These are phyloP conservation scores for Poecilobothrus nobilitatus DNA, from an alignment of 2,888 invertebrate species.

Conservation along the genomic window DNA sequence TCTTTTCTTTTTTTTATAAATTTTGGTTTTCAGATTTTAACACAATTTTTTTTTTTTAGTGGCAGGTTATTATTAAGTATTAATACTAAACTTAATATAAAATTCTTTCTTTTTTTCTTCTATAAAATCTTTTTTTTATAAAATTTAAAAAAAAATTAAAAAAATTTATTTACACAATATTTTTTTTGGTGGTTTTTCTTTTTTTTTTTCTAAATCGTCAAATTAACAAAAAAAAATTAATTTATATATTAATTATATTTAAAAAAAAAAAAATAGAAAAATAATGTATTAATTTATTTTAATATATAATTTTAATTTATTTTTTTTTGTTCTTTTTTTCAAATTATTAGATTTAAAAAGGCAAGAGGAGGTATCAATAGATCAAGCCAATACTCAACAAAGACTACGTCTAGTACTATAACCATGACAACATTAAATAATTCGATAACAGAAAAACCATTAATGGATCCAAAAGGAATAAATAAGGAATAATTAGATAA, in stretches of 20 bases:
- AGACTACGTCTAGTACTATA: constrained; percentile 39
- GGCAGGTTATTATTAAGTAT: no score
- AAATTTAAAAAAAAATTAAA: no score
- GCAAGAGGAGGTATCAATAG: not conserved
- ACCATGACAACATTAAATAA: constrained; percentile 18
- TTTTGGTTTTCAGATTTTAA: no score
- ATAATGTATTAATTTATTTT: no score
- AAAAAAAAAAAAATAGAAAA: not conserved
- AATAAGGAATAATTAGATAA: not conserved
- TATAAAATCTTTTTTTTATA: no score
- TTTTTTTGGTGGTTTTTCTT: not conserved
- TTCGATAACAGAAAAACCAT: constrained; percentile 3
- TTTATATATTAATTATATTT: no score
- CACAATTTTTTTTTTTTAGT: no score
- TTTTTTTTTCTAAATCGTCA: not conserved
- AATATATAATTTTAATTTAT: not conserved
- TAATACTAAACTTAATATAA: no score
- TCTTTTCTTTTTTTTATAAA: no score
- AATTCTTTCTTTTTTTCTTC: no score
- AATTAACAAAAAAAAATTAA: no score
- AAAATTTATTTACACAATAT: not conserved
- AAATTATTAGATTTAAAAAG: not conserved
- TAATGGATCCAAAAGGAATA: not conserved
- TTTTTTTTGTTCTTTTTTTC: not conserved
- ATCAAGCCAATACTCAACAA: constrained; percentile 39